Conservation (phyloP, 2,888 invertebrate species). For the Nomada lathburiana region DNA sequence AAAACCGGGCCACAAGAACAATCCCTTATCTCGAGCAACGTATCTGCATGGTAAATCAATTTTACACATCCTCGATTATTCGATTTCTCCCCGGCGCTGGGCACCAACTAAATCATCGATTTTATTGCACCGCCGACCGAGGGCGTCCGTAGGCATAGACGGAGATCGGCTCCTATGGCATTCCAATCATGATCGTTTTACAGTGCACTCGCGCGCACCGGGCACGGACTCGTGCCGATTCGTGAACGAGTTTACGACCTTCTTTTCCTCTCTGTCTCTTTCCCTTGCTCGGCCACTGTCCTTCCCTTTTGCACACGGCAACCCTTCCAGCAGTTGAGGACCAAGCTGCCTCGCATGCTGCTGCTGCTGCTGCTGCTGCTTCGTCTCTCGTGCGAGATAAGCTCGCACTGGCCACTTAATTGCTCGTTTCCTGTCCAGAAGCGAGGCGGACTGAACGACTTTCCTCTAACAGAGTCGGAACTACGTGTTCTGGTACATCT, state of each 20-base stretch:
- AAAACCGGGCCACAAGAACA: slow-evolving; percentile 28
- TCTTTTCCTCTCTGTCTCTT: neutral
- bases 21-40: slow-evolving; percentile 32
- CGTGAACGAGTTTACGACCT: slow-evolving; percentile 59
- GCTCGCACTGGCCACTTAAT: slow-evolving; percentile 80
- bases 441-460: slow-evolving; percentile 58
- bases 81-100: slow-evolving; percentile 42
- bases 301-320: neutral
- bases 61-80: slow-evolving; percentile 59
- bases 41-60: slow-evolving; percentile 55
- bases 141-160: slow-evolving; percentile 7
- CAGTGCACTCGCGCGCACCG: slow-evolving; percentile 25
- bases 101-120: slow-evolving; percentile 55
- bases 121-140: slow-evolving; percentile 46
- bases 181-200: slow-evolving; percentile 67
- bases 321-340: slow-evolving; percentile 27
- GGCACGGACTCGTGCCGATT: slow-evolving; percentile 62
- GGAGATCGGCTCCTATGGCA: slow-evolving; percentile 47
- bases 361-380: slow-evolving; percentile 41
- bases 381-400: slow-evolving; percentile 74
- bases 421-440: slow-evolving; percentile 83
- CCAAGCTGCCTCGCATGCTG: slow-evolving; percentile 48
- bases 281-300: neutral
- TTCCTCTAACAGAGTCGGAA: slow-evolving; percentile 28
- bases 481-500: slow-evolving; percentile 5